These are phyloP conservation scores for Leptonema lineaticorne DNA, from an alignment of 1,140 invertebrate genomes.

Conservation along the genomic window DNA sequence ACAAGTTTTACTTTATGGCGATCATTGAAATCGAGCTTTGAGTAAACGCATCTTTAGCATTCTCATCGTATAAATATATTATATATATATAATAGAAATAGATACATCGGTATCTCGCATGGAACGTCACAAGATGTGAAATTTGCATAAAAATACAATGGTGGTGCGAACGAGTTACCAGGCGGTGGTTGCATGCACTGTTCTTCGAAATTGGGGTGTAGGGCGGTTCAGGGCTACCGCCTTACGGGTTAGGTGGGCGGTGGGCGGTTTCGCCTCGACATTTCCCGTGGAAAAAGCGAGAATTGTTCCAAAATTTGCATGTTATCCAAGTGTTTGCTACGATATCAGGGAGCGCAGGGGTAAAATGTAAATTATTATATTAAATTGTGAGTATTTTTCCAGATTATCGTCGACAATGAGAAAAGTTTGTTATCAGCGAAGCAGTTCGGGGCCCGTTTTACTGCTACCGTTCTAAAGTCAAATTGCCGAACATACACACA, in stretches of 20 bases:
- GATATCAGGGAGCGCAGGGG: conserved; percentile 3
- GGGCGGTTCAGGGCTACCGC: too few relatives aligned
- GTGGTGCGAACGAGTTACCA: not conserved
- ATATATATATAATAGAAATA: too few relatives aligned
- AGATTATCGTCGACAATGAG: conserved; percentile 34
- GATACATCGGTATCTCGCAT: too few relatives aligned
- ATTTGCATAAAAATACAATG: not conserved
- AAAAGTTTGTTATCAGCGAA: conserved; percentile 34
- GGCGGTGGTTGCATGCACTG: too few relatives aligned
- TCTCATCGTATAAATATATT: too few relatives aligned
- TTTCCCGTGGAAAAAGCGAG: not conserved
- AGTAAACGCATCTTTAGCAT: too few relatives aligned
- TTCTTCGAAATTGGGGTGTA: too few relatives aligned
- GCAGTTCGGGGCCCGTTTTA: not conserved
- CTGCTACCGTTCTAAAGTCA: not conserved
- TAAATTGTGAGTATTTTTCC: conserved; percentile 35
- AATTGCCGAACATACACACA: not conserved
- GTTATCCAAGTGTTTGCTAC: conserved; percentile 7
- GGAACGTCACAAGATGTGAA: not conserved
- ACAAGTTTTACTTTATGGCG: too few relatives aligned
- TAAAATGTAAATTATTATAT: conserved; percentile 38
- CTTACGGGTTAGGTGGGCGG: not conserved
- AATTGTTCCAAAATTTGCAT: not conserved
- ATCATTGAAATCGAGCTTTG: too few relatives aligned
- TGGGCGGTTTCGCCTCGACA: too few relatives aligned